phyloP scores from a whole-genome alignment of 2,888 invertebrate genomes.

The Leucophenga montana region DNA sequence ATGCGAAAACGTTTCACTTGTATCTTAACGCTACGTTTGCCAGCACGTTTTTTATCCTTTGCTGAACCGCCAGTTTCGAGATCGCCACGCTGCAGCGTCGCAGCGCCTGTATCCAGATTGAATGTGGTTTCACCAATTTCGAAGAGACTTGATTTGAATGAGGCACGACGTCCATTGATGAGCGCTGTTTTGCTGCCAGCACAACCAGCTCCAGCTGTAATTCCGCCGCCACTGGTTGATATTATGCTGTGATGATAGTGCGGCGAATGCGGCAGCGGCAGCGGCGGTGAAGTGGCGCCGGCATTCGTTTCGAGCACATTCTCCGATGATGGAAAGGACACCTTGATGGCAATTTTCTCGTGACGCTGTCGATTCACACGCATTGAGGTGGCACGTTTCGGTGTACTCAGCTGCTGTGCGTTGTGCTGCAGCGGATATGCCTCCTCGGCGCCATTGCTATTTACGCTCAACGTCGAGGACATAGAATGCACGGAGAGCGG shows the following conservation, averaged over 20 bases:
- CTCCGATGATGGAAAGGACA: constrained; percentile 87
- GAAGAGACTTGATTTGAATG: constrained; percentile 68
- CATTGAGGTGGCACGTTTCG: constrained; percentile 74
- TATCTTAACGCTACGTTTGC: constrained; percentile 90
- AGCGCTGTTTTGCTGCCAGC: constrained; percentile 46
- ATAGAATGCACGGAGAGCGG: constrained; percentile 77
- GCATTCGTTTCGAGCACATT: constrained; percentile 74
- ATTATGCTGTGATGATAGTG: constrained; percentile 61
- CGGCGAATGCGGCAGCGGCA: constrained; percentile 52
- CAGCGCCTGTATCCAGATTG: constrained; percentile 55
- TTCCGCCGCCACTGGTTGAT: constrained; percentile 46
- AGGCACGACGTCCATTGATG: constrained; percentile 64
- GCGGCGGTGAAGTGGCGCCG: constrained; percentile 58
- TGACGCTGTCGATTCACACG: constrained; percentile 77
- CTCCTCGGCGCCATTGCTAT: constrained; percentile 60
- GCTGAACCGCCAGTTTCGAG: constrained; percentile 35
- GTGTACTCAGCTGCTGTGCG: constrained; percentile 72
- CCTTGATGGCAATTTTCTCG: constrained; percentile 87
- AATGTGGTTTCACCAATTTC: constrained; percentile 71
- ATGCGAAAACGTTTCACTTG: constrained; percentile 93
- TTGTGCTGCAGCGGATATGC: constrained; percentile 48
- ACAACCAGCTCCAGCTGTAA: constrained; percentile 16
- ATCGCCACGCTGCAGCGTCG: constrained; percentile 3
- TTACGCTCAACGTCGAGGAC: constrained; percentile 79
- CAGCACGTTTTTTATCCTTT: constrained; percentile 79